Base-by-base conservation (phyloP, 2,113 vertebrate species). In the Labeo rohita region DNA sequence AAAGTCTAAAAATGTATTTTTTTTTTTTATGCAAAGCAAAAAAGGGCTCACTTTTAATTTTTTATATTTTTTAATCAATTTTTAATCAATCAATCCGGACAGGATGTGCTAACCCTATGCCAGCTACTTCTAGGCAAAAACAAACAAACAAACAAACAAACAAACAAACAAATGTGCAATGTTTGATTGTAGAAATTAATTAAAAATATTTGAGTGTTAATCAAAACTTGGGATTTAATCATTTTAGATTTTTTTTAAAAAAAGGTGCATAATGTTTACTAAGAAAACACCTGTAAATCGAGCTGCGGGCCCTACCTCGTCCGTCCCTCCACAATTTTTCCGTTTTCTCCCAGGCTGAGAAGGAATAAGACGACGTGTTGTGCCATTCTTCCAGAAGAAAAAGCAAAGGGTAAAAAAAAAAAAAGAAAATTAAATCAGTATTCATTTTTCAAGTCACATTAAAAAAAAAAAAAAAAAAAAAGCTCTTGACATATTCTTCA, bases 281-380 rank as follows among this genome's bases (percentile, higher is more conserved):
- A n/a, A 39, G 9, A 39, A 39, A 39, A 4, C 3, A 39, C 15
- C 28, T 68, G 34, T 16, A 8, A 36, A 68, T 68, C 13, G 15
- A 39, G 77, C 6, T 34, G n/a, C 50, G 21, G 49, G 54, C 50
- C 91, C 73, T 59, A 98, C 97, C 96, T 98, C 97, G 21, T 98
- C 97, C 0, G 95, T 92, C 82, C 94, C 95, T 34, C 96, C 94
- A 80, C 96, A 97, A 79, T 95, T 97, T 88, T 98, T 98, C 61
- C 97, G 94, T 89, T 98, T 98, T 91, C 97, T 93, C 16, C 97
- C 97, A 0, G 96, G 95, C 89, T 97, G 96, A 9, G 96, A 89
- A 0, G 95, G 93, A 76, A 95, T 90, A 84, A 95, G 90, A 75
- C 97, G 94, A 0, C 97, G 94, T 76, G 49, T 16, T 34, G 95